Conservation (phyloP, 2,888 invertebrate species). For the Protonemura montana region DNA sequence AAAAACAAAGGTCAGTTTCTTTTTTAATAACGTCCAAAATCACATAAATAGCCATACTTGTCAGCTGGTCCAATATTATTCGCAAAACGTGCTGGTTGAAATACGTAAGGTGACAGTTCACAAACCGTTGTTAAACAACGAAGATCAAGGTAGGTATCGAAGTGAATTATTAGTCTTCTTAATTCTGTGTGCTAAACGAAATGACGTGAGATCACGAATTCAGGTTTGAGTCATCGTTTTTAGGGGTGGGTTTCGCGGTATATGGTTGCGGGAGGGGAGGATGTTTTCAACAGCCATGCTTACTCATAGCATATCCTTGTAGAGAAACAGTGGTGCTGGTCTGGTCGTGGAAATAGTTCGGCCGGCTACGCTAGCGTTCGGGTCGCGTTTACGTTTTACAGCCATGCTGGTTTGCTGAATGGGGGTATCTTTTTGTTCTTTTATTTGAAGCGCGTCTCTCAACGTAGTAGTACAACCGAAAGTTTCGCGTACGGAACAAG, state of each 20-base stretch:
- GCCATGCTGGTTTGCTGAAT: conserved; percentile 46
- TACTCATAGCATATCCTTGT: conserved; percentile 45
- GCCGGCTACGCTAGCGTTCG: conserved; percentile 29
- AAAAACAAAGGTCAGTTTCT: conserved; percentile 42
- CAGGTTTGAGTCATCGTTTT: not conserved
- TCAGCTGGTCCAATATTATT: not conserved
- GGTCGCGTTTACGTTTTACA: conserved; percentile 49
- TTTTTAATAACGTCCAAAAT: conserved; percentile 38
- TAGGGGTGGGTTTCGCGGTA: not conserved
- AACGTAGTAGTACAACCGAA: conserved; percentile 47
- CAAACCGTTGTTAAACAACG: not conserved
- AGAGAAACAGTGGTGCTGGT: not conserved
- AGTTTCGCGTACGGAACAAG: conserved; percentile 16
- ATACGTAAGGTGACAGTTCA: not conserved
- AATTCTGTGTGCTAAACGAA: not conserved
- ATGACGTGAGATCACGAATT: not conserved
- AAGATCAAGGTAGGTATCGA: no score
- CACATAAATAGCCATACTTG: not conserved
- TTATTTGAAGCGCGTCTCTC: conserved; percentile 16
- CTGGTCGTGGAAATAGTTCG: conserved; percentile 22
- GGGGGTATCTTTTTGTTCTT: conserved; percentile 48
- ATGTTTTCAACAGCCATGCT: conserved; percentile 44
- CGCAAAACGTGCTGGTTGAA: not conserved
- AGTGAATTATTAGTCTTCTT: not conserved
- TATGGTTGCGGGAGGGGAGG: not conserved